Evolutionary conservation across 1,140 invertebrate species (phyloP), one percentile per base, ranked within the genome.

Genomic region (Sycophila sp.): DNA sequence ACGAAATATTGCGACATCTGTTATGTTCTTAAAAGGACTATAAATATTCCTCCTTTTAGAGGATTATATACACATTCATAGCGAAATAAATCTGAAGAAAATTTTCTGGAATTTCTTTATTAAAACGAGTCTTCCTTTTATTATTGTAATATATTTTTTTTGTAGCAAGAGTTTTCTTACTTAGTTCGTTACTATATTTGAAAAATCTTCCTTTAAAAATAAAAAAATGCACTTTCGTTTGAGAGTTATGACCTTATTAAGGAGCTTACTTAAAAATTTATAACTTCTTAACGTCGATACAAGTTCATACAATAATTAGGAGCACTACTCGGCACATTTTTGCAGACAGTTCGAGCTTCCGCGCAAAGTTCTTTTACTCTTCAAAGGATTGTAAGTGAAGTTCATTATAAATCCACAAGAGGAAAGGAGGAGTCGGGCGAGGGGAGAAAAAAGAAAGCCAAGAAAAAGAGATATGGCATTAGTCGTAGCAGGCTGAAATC

Each of bases 351-450:
- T 1, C 19, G 42, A 47, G 13, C 24, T 10, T 17, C 13, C 8
- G 19, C 40, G 2, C 7, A 24, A 47, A 22, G 13, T 47, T n/a
- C n/a, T n/a, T 22, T 30, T 5, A 2, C 26, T 30, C 26, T 0
- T 28, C 24, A 65, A 53, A 34, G 17, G 4, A 36, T 38, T n/a
- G 26, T 17, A 40, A 60, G 42, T 28, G n/a, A 69, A 69, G 34
- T 69, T 69, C 59, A 69, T 69, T 69, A 55, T 69, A 62, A 62
- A 62, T 69, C 34, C 22, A 49, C 10, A 28, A n/a, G 36, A 28
- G 30, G n/a, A 49, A 26, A 11, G 36, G 38, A 64, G 19, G 38
- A 13, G 10, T n/a, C n/a, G 8, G 36, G 49, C 22, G 7, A 22
- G 34, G 40, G 24, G 4, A 62, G 15, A 28, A 8, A 11, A 34